A percentile compares a stretch with the other conserved stretches of the same genome.
Conservation (phyloP, 2,888 invertebrate genomes). For the Xestia c-nigrum region DNA sequence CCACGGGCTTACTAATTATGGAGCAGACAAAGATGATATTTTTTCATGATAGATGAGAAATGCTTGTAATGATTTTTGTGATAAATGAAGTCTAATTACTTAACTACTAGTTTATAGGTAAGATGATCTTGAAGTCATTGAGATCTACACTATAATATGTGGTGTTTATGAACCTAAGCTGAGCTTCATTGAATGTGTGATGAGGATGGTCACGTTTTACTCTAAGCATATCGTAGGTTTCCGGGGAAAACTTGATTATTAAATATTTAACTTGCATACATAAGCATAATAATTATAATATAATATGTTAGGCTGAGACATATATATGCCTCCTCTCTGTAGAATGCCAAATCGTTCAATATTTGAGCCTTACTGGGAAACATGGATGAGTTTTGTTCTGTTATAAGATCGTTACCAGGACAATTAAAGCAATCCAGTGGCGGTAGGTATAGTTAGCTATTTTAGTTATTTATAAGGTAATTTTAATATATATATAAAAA, state of each 20-base stretch:
- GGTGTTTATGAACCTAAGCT: conserved; percentile 21
- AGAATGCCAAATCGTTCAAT: conserved; percentile 1
- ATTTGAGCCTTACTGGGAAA: background rate
- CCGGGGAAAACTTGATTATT: conserved; percentile 35
- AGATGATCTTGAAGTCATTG: conserved; percentile 32
- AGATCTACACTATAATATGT: conserved; percentile 19
- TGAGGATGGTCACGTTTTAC: conserved; percentile 34
- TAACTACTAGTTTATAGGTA: background rate
- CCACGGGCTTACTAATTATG: background rate
- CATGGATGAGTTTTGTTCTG: background rate
- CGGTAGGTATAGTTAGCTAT: background rate
- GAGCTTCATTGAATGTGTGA: conserved; percentile 19
- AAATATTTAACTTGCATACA: background rate
- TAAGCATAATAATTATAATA: background rate
- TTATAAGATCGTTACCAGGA: background rate
- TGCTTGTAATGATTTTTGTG: conserved; percentile 34
- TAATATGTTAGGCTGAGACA: background rate
- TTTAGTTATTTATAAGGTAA: background rate
- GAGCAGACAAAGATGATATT: conserved; percentile 9
- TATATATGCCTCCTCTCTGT: background rate
- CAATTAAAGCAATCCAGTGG: background rate
- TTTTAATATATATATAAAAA: too few species aligned
- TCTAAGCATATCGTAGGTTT: conserved; percentile 2
- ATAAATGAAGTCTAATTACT: conserved; percentile 37
- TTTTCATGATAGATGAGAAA: conserved; percentile 25